Base-by-base conservation (phyloP, 2,113 vertebrate species). In the Syngnathus scovelli region DNA sequence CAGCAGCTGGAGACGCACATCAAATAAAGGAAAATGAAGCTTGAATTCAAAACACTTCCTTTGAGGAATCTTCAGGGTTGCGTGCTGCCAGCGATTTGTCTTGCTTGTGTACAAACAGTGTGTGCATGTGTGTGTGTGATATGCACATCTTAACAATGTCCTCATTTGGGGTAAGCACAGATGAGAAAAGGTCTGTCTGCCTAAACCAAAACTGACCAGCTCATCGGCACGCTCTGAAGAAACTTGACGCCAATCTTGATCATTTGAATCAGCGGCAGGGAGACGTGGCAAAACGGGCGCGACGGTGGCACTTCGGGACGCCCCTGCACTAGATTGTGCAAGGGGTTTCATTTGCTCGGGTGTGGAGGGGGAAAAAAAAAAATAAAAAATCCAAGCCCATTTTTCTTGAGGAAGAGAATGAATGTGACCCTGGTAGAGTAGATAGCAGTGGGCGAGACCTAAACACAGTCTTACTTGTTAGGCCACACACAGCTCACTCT, bases 401-500 rank as follows among this genome's bases (percentile, higher is more conserved):
- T 80, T 80, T 83, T 82, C 77, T 78, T 77, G 37, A 44, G 76
- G 71, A 74, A 66, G 83, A 81, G 77, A 87, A 87, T 86, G 78
- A 89, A 88, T 88, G 86, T 89, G 87, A 88, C 87, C 86, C 84
- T 79, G 78, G 84, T 65, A 33, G 70, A 84, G 78, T 58, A 82
- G 82, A 88, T 88, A 88, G 78, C 72, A 66, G 84, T 88, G 85
- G 82, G 87, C 78, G 78, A 91, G 87, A 72, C 85, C 87, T 51
- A 80, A 85, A 90, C 82, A 90, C 61, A 76, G 69, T 72, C 69
- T 78, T 75, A 75, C 83, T 87, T 82, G 83, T 88, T 79, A 79
- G 87, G 84, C 87, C 87, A 83, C 84, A 85, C 82, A 85, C 87
- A 84, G 80, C 83, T 88, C 81, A 88, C 85, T 86, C 88, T 81